phyloP scores from a whole-genome alignment of 2,797 vertebrate species.

The Cynodonichthys magdalenae region DNA sequence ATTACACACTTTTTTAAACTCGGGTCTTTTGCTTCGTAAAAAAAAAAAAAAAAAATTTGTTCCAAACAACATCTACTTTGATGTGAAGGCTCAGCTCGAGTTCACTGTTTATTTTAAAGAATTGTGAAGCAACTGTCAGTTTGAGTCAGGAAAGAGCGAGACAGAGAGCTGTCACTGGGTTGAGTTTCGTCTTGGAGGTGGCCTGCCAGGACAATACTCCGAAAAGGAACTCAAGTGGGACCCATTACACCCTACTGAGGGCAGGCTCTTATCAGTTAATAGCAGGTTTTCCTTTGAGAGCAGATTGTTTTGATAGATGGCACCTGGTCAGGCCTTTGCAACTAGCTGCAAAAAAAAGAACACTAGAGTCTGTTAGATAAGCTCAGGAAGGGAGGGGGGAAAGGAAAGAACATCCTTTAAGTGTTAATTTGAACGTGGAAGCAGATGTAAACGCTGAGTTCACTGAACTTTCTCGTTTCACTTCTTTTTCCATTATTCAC shows the following conservation, averaged over 20 bases:
- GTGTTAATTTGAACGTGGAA: slow-evolving; percentile 37
- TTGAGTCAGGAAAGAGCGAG: slow-evolving; percentile 15
- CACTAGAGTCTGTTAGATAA: slow-evolving; percentile 62
- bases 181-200: slow-evolving; percentile 59
- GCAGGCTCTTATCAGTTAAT: slow-evolving; percentile 83
- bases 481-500: slow-evolving; percentile 9
- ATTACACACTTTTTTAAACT: background rate
- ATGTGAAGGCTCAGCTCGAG: slow-evolving; percentile 5
- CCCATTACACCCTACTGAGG: slow-evolving; percentile 74
- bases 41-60: background rate
- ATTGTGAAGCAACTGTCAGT: slow-evolving; percentile 5
- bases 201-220: slow-evolving; percentile 63
- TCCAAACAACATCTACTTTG: background rate
- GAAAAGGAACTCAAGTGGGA: slow-evolving; percentile 78
- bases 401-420: slow-evolving; percentile 11
- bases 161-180: slow-evolving; percentile 33
- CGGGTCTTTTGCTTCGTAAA: background rate
- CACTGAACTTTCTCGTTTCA: slow-evolving; percentile 24
- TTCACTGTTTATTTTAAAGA: background rate
- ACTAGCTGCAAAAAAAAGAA: slow-evolving; percentile 47
- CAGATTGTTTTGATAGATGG: slow-evolving; percentile 83
- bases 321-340: slow-evolving; percentile 74
- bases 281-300: slow-evolving; percentile 80
- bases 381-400: slow-evolving; percentile 18
- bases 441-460: slow-evolving; percentile 12